These are phyloP conservation scores for Dynastes maya DNA, from an alignment of 2,888 invertebrate species.

Conservation along the genomic window DNA sequence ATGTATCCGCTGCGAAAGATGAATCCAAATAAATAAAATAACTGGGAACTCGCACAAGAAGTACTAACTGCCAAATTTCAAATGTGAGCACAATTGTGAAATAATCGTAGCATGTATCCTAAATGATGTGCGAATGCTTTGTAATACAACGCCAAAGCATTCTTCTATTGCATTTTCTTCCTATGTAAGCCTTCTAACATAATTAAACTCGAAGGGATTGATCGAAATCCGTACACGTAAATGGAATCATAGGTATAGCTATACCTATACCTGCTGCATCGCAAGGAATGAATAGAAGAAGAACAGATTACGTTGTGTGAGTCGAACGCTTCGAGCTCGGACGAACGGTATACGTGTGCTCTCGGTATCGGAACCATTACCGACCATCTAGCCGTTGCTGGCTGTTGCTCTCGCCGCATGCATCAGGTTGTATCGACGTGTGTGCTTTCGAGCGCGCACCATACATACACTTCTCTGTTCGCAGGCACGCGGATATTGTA, in stretches of 20 bases:
- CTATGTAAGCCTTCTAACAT: constrained; percentile 18
- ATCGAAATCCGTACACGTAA: constrained; percentile 52
- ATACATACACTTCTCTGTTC: constrained; percentile 42
- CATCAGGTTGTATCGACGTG: constrained; percentile 69
- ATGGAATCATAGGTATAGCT: constrained; percentile 51
- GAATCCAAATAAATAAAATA: too few relatives aligned
- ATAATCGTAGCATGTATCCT: too few relatives aligned
- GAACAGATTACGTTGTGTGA: constrained; percentile 53
- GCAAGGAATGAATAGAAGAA: constrained; percentile 55
- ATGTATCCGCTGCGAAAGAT: too few relatives aligned
- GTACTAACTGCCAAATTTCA: too few relatives aligned
- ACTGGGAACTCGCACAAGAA: too few relatives aligned
- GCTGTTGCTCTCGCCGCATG: constrained; percentile 60
- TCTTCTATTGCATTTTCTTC: neutral
- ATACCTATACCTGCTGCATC: neutral
- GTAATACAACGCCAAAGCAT: too few relatives aligned
- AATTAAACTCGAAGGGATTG: constrained; percentile 31
- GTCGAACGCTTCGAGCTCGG: constrained; percentile 5
- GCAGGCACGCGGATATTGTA: constrained; percentile 13
- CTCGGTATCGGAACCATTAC: constrained; percentile 46
- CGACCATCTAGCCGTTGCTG: neutral
- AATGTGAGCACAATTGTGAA: too few relatives aligned
- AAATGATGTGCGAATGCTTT: too few relatives aligned
- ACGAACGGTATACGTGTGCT: constrained; percentile 51
- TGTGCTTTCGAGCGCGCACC: constrained; percentile 54